Evolutionary conservation across 2,113 vertebrate species (phyloP).

Genomic region (Gymnobelideus leadbeateri): DNA sequence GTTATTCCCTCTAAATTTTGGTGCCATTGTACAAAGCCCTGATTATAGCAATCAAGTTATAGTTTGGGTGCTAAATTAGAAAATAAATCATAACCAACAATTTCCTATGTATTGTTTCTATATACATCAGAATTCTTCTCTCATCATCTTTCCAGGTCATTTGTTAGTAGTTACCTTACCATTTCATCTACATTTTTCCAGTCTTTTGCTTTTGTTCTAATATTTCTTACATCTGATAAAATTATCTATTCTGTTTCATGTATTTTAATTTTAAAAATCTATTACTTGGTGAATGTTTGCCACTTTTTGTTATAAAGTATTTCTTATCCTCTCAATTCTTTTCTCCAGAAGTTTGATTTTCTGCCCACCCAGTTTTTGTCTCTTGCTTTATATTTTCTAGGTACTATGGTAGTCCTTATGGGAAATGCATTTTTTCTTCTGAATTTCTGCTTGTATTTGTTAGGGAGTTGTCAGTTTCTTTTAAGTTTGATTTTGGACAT

Average conservation of each 20-base stretch:
- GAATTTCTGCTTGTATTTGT: no score
- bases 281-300: not conserved
- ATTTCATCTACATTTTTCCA: not conserved
- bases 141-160: not conserved
- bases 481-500: no score
- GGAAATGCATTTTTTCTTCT: no score
- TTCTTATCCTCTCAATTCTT: not conserved
- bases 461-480: no score
- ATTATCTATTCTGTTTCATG: not conserved
- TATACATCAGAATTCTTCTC: not conserved
- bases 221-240: not conserved
- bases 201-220: not conserved
- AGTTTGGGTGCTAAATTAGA: not conserved
- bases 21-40: not conserved
- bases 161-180: not conserved
- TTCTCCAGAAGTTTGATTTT: not conserved
- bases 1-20: not conserved
- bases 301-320: not conserved
- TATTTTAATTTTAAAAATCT: not conserved
- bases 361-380: not conserved
- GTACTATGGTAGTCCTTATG: no score
- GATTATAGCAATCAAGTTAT: not conserved
- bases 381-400: not conserved
- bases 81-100: not conserved
- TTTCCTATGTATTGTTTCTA: not conserved